A percentile compares a stretch with the other conserved stretches of the same genome.
Conservation (phyloP, 2,113 vertebrate species). For the Lagopus leucura region DNA sequence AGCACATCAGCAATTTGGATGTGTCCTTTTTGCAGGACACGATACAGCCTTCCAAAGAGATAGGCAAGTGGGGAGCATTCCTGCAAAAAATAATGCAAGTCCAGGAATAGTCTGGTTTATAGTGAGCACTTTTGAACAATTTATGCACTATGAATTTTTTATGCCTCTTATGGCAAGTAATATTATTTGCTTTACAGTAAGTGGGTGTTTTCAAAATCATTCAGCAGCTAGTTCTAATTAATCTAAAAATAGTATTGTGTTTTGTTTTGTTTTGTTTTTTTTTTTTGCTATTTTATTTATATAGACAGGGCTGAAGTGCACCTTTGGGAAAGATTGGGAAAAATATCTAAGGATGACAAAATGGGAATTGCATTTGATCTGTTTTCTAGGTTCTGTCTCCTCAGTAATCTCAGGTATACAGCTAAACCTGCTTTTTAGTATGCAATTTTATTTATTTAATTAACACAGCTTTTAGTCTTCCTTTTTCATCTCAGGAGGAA, state of each 20-base stretch:
- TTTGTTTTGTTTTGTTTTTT: too few species aligned
- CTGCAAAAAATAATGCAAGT: background rate
- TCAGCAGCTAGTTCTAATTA: background rate
- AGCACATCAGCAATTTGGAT: background rate
- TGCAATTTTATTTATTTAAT: background rate
- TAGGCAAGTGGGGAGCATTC: accelerated
- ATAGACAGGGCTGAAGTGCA: background rate
- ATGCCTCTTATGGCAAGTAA: background rate
- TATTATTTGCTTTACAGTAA: background rate
- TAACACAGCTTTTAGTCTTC: background rate
- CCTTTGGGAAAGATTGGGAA: background rate
- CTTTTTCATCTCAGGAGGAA: background rate
- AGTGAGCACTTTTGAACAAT: background rate
- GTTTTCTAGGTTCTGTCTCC: background rate
- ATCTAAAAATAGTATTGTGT: background rate
- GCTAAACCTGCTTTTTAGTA: background rate
- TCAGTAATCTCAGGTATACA: background rate
- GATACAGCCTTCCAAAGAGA: background rate
- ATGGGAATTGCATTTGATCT: background rate
- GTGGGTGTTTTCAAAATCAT: background rate
- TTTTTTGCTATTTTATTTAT: background rate
- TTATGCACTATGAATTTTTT: background rate
- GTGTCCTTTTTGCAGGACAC: background rate
- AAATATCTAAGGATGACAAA: background rate
- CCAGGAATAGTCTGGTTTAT: background rate